Evolutionary conservation across 2,797 vertebrate genomes (phyloP), one percentile per base, ranked within the genome.

Genomic region (Fistularia tabacaria): DNA sequence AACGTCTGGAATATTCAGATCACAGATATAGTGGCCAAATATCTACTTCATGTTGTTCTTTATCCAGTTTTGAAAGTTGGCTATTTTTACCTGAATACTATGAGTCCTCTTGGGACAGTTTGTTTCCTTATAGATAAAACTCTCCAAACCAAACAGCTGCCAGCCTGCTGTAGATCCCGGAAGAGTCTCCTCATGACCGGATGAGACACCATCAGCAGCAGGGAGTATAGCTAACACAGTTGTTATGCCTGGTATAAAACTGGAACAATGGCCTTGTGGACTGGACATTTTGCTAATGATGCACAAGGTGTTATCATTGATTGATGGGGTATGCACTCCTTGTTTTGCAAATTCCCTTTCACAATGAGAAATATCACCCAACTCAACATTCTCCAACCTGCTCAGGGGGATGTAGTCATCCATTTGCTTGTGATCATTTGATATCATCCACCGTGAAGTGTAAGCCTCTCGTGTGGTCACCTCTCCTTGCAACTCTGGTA

Each of bases 11-110:
- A 25, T 25, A 25, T 25, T 25, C 2, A 25, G 25, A 25, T 5
- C 25, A 25, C 25, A 45, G 5, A 47, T 51, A 13, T 0, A n/a
- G 5, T 10, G 9, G 14, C n/a, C 12, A 48, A 7, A 37, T 14
- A 46, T 38, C 58, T 90, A 97, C 61, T 94, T 94, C 80, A 94
- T 87, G 64, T 93, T 94, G 63, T 87, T 90, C 66, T 92, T 90
- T 51, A 97, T 93, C 94, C 95, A 97, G 84, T 93, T 91, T 84
- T 88, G 91, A 59, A 95, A 95, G 54, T 85, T 89, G 59, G 83
- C 73, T 46, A 91, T 87, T 54, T 88, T 90, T 45, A 91, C 94
- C 66, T 93, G 94, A 59, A 90, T 89, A 0, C 89, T 91, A 76
- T 89, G 87, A 14, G 88, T 89, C 53, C 84, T 74, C 25, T 80